Evolutionary conservation across 2,888 invertebrate genomes (phyloP).

Genomic region (Cryptophagus acutangulus): DNA sequence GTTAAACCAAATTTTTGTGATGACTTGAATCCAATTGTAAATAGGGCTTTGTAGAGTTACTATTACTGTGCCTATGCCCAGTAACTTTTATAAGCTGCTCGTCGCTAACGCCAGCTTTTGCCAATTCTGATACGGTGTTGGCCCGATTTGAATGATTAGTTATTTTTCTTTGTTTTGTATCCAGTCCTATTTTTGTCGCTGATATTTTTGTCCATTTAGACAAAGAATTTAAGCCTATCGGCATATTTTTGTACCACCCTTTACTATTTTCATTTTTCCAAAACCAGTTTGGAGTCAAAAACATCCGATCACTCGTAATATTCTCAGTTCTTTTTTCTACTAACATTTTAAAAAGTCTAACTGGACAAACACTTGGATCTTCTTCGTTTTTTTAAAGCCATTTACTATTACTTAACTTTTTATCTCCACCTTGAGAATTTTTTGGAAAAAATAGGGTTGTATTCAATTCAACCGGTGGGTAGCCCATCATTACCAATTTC

Average conservation of each 20-base stretch:
- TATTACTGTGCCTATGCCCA: not conserved
- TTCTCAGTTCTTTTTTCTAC: constrained; percentile 10
- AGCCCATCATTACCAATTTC: constrained; percentile 9
- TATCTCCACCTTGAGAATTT: constrained; percentile 10
- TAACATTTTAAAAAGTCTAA: constrained; percentile 9
- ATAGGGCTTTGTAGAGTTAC: constrained; percentile 5
- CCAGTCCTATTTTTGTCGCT: constrained; percentile 1
- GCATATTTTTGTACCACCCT: constrained; percentile 11
- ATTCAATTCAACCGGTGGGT: constrained; percentile 8
- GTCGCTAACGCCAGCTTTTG: constrained; percentile 4
- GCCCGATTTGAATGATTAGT: constrained; percentile 4
- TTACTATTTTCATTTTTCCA: constrained; percentile 8
- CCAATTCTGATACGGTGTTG: constrained; percentile 1
- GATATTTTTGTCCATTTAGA: not conserved
- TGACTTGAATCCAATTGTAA: constrained; percentile 1
- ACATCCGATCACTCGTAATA: constrained; percentile 10
- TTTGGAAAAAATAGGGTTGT: constrained; percentile 10
- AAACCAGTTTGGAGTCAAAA: constrained; percentile 6
- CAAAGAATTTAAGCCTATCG: constrained; percentile 9
- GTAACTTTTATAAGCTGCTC: constrained; percentile 2
- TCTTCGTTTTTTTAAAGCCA: constrained; percentile 8
- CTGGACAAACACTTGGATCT: constrained; percentile 8
- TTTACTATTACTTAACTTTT: constrained; percentile 8
- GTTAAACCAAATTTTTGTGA: too few relatives aligned
- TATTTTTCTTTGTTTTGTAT: constrained; percentile 8